phyloP scores from a whole-genome alignment of 2,797 vertebrate species.

The Sebastes itinus region DNA sequence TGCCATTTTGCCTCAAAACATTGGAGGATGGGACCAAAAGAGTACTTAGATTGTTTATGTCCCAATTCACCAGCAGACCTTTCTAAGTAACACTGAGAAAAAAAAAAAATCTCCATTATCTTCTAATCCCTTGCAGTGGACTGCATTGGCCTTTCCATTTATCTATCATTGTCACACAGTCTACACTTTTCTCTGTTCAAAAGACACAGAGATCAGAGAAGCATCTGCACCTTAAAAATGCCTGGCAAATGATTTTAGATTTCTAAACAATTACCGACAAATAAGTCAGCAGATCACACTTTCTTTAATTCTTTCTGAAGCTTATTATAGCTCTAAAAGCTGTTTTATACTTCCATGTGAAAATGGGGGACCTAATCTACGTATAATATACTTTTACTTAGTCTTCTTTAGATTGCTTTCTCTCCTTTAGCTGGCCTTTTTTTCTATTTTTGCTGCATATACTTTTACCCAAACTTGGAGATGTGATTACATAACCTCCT shows the following conservation, averaged over 20 bases:
- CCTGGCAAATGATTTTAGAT: background rate
- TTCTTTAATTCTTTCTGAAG: background rate
- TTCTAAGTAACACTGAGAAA: conserved; percentile 10
- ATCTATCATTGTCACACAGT: background rate
- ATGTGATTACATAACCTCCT: conserved; percentile 27
- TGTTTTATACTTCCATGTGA: background rate
- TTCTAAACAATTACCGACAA: background rate
- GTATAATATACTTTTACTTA: background rate
- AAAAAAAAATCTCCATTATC: background rate
- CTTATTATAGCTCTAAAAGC: background rate
- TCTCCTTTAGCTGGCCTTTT: background rate
- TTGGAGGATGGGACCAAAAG: background rate
- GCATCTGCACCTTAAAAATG: background rate
- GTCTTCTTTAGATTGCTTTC: background rate
- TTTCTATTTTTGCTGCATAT: conserved; percentile 12
- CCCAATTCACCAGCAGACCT: conserved; percentile 7
- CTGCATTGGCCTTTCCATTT: conserved; percentile 6
- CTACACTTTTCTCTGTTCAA: background rate
- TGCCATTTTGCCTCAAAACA: conserved; percentile 21
- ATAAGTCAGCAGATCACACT: background rate
- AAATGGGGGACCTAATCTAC: background rate
- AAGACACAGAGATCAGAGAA: background rate
- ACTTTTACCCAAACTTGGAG: conserved; percentile 24
- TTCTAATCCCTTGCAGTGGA: conserved; percentile 11
- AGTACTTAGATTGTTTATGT: conserved; percentile 11